phyloP scores from a whole-genome alignment of 2,113 vertebrate species.

The Eolophus roseicapilla region DNA sequence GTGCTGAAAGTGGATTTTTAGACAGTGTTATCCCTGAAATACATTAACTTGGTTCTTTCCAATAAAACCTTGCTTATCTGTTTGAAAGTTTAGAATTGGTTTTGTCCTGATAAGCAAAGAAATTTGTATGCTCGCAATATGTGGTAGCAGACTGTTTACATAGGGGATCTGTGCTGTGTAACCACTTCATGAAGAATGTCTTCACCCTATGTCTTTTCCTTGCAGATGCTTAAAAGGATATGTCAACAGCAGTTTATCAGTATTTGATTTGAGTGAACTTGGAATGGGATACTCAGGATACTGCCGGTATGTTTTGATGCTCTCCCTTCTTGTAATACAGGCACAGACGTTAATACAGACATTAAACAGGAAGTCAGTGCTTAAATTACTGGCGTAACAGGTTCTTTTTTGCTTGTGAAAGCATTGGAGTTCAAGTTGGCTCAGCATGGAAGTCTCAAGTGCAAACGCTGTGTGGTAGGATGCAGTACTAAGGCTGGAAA shows the following conservation, averaged over 20 bases:
- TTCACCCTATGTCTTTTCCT: background rate
- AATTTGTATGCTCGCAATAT: background rate
- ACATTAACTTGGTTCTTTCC: background rate
- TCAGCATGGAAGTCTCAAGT: background rate
- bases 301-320: conserved; percentile 77
- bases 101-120: background rate
- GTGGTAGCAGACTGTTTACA: background rate
- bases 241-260: conserved; percentile 94
- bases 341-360: background rate
- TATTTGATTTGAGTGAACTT: conserved; percentile 88
- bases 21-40: background rate
- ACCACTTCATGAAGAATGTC: background rate
- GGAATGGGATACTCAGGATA: conserved; percentile 81
- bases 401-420: background rate
- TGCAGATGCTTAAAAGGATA: conserved; percentile 93
- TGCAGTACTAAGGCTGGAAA: background rate
- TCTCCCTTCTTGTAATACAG: background rate
- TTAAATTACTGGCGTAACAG: background rate
- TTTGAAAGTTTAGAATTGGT: background rate
- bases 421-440: background rate
- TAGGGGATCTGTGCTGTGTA: background rate
- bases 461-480: background rate
- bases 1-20: background rate
- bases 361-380: background rate
- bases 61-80: background rate